Base-by-base conservation (phyloP, 2,113 vertebrate genomes). In the Sebastes schlegelii region DNA sequence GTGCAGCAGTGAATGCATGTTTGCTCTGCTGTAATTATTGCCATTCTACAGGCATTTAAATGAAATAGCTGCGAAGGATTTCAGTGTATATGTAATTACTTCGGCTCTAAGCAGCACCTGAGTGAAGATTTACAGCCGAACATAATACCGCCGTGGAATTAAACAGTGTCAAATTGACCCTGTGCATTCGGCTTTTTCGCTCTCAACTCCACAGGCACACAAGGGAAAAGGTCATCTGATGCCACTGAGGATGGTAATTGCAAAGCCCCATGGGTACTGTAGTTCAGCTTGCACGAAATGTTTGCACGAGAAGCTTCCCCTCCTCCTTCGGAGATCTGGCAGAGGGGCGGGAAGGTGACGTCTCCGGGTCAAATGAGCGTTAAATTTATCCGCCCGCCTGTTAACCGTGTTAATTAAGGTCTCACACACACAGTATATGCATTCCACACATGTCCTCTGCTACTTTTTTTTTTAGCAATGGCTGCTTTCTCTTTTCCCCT, bases 321-420 rank as follows among this genome's bases (percentile, higher is more conserved):
- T 26, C 48, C 4, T 26, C 48, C 62, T 12, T 64, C 21, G 1
- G 72, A 86, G 82, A 61, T 75, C 62, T 82, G 73, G 71, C 70
- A 52, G 45, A 46, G 19, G 23, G 54, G 34, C 3, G 73, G 49
- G 68, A 77, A 84, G 86, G 92, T 75, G 82, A 55, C 8, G 49
- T 82, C 81, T 85, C 51, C 48, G 8, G 83, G 83, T 86, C 77
- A 89, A 84, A 88, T 68, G 86, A 93, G 89, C 43, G n/a, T 89
- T 87, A 77, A 76, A 85, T 74, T 86, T 68, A 85, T 90, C 73
- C 4, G 46, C 61, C 83, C 74, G 76, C 73, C 73, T 52, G 62
- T 75, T 79, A 34, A 77, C 67, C n/a, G 76, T 84, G 85, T 88
- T 91, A 86, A 88, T 90, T 87, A 90, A 85, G 65, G 82, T 87